A percentile compares a stretch with the other conserved stretches of the same genome.
phyloP scores from a whole-genome alignment of 1,140 invertebrate species.

The Oryctes rhinoceros region DNA sequence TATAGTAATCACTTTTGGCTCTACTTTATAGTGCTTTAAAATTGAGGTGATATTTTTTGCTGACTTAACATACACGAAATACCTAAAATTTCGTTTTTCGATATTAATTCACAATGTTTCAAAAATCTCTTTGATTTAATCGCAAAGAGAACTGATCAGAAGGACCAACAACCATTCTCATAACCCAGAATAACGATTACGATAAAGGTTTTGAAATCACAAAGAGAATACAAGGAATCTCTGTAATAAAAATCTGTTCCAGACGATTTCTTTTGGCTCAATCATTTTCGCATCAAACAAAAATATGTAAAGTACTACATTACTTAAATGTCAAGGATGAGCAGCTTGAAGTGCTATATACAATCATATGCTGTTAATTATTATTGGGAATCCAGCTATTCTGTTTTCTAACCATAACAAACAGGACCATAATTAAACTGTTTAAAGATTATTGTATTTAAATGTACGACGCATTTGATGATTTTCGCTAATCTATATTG shows the following conservation, averaged over 20 bases:
- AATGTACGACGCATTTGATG: not conserved
- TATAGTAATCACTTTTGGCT: too few relatives aligned
- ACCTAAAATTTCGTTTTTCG: too few relatives aligned
- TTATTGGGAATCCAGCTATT: not conserved
- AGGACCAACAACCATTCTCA: too few relatives aligned
- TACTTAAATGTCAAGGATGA: slow-evolving; percentile 29
- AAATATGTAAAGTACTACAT: not conserved
- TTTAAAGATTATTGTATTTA: not conserved
- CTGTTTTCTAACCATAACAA: not conserved
- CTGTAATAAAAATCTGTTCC: not conserved
- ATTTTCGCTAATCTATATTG: not conserved
- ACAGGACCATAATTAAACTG: not conserved
- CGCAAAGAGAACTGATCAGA: too few relatives aligned
- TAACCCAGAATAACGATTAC: too few relatives aligned
- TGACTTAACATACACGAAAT: too few relatives aligned
- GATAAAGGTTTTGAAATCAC: not conserved
- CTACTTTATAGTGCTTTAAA: too few relatives aligned
- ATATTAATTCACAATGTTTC: too few relatives aligned
- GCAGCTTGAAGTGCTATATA: not conserved
- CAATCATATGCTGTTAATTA: not conserved
- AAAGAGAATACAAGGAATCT: not conserved
- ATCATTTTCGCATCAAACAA: not conserved
- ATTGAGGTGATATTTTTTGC: too few relatives aligned
- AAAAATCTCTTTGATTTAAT: too few relatives aligned
- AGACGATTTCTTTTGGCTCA: not conserved